These are phyloP conservation scores for Zaprionus kolodkinae DNA, from an alignment of 1,140 invertebrate species.

Conservation along the genomic window DNA sequence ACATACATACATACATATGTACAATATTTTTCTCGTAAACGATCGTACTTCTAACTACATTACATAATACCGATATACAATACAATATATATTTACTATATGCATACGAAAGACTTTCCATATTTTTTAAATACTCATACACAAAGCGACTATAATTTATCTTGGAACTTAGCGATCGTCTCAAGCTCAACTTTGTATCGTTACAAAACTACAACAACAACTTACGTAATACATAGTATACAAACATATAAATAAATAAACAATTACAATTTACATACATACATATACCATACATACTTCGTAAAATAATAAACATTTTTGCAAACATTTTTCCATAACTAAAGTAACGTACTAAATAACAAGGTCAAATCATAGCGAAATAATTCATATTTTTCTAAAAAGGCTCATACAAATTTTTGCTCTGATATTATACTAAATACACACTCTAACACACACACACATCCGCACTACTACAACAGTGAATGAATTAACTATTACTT, in stretches of 20 bases:
- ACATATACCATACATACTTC: conserved; percentile 39
- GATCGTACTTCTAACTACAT: conserved; percentile 35
- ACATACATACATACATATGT: conserved; percentile 41
- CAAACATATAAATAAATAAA: conserved; percentile 13
- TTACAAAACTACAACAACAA: conserved; percentile 30
- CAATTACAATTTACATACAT: conserved; percentile 26
- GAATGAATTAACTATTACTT: conserved; percentile 65
- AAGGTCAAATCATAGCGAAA: conserved; percentile 49
- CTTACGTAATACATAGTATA: conserved; percentile 39
- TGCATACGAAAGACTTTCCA: conserved; percentile 43
- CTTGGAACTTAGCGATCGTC: conserved; percentile 15
- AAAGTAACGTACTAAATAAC: conserved; percentile 35
- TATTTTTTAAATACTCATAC: conserved; percentile 38
- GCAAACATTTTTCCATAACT: conserved; percentile 33
- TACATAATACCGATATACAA: conserved; percentile 20
- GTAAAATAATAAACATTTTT: conserved; percentile 38
- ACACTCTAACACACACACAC: conserved; percentile 29
- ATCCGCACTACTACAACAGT: conserved; percentile 59
- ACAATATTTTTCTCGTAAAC: conserved; percentile 78
- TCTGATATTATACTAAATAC: conserved; percentile 33
- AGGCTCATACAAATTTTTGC: conserved; percentile 72
- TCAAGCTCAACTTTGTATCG: conserved; percentile 39
- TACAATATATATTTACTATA: conserved; percentile 28
- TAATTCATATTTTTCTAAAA: conserved; percentile 75
- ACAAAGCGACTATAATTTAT: conserved; percentile 36